A percentile compares a stretch with the other conserved stretches of the same genome.
phyloP scores from a whole-genome alignment of 2,797 vertebrate species.

The Neosilurus mollespiculum region DNA sequence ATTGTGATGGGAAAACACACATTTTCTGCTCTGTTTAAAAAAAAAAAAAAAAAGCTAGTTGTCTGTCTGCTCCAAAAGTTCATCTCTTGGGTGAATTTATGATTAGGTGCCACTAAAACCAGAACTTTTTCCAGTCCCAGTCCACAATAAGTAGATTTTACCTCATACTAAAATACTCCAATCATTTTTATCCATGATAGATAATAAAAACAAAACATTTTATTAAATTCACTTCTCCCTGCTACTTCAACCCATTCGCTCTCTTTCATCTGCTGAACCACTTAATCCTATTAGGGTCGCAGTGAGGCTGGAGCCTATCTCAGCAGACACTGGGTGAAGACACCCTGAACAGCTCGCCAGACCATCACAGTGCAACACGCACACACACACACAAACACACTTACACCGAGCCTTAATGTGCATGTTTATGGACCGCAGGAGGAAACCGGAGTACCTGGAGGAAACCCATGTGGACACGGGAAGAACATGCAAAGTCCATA shows the following conservation, averaged over 20 bases:
- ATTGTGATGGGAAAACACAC: slow-evolving; percentile 49
- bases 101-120: not conserved
- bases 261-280: too few species aligned
- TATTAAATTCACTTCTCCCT: not conserved
- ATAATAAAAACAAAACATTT: not conserved
- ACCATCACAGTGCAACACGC: too few species aligned
- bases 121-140: not conserved
- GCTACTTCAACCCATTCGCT: not conserved
- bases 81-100: not conserved
- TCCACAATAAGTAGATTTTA: not conserved
- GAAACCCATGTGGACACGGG: too few species aligned
- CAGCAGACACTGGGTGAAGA: too few species aligned
- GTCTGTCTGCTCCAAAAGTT: slow-evolving; percentile 7
- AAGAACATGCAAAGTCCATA: too few species aligned
- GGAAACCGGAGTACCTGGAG: too few species aligned
- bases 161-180: not conserved
- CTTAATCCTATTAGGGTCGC: too few species aligned
- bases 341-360: too few species aligned
- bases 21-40: slow-evolving; percentile 8
- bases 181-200: not conserved
- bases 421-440: too few species aligned
- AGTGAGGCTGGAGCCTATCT: too few species aligned
- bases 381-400: too few species aligned
- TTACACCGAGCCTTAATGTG: too few species aligned
- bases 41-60: not conserved